Base-by-base conservation (phyloP, 2,888 invertebrate species). In the Drosophila meridiana region DNA sequence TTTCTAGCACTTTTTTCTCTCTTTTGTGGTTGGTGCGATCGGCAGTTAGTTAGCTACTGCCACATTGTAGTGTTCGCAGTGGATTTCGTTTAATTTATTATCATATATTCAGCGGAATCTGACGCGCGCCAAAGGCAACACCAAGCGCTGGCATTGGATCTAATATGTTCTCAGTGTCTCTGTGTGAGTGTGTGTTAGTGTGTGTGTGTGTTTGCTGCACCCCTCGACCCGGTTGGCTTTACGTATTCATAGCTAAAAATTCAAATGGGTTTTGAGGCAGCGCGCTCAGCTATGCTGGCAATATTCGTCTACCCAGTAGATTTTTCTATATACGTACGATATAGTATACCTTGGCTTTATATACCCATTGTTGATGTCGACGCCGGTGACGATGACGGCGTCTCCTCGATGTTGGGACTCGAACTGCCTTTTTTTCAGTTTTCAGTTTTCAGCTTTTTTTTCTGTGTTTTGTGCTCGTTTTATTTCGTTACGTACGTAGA, bases 21-120 rank as follows among this genome's bases (percentile, higher is more conserved):
- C 28, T 56, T 34, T 65, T 63, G 70, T 61, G 63, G 70, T 62
- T 30, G 64, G 45, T 57, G 38, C 66, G 67, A 76, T 71, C 71
- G 69, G 53, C 47, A 66, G 72, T 72, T 66, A 69, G 76, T 70
- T 69, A 43, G 73, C 58, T 65, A 48, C 64, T 76, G 48, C 65
- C 48, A 65, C 68, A 48, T 65, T 61, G 42, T 67, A 8, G 55
- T 53, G 50, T 57, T 57, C 57, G 69, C 52, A 56, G 73, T 76
- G 83, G 79, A 90, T 84, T 88, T 90, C 76, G 74, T 80, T 90
- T 90, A 90, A 90, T 91, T 90, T 91, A 90, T 90, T 90, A 87
- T 86, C 91, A 90, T 91, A 90, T 88, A 88, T 89, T 87, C 90
- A 85, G 83, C 60, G 76, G 90, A 81, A 85, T 82, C 76, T 80